Evolutionary conservation across 1,140 invertebrate genomes (phyloP), one percentile per base, ranked within the genome.

Genomic region (Bombus haemorrhoidalis): DNA sequence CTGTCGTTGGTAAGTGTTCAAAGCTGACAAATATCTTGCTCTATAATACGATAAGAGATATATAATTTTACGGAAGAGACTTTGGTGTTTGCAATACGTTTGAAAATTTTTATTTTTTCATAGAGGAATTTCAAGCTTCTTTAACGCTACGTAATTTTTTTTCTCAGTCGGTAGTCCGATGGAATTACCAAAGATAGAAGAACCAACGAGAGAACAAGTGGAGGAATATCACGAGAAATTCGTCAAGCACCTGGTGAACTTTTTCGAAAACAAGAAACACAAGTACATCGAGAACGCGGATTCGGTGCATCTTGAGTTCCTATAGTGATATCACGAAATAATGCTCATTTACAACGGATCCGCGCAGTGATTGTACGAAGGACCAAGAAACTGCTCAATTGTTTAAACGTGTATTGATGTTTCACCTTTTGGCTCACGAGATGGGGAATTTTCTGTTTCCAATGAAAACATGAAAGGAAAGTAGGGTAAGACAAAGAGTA

Each of bases 141-240:
- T 28, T 12, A 59, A 28, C 0, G 25, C 1, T 28, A 47, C 0
- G 0, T 22, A 8, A 34, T 34, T 0, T 53, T 25, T 15, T 87
- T 91, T 87, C 95, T 66, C 94, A 99, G 98, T 99, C 91, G 98
- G 98, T 1, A 95, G 95, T 74, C 98, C 98, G 22, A 96, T 99
- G 90, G 96, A 97, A 66, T 95, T 99, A 0, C 95, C 96, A 43
- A 96, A 96, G 93, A 97, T 96, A 84, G 90, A 94, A 12, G 95
- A 97, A 22, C 98, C 98, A 3, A 97, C 96, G 4, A 81, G 95
- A 22, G 97, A 98, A 85, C 95, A 98, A 91, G 96, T 99, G 53
- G 96, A 98, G 83, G 94, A 96, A 43, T 95, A 98, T 5, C 98
- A 99, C 91, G 91, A 94, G 12, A 95, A 96, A 92, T 99, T 99